Conservation (phyloP, 2,888 invertebrate genomes). For the Dryocosmus kuriphilus region DNA sequence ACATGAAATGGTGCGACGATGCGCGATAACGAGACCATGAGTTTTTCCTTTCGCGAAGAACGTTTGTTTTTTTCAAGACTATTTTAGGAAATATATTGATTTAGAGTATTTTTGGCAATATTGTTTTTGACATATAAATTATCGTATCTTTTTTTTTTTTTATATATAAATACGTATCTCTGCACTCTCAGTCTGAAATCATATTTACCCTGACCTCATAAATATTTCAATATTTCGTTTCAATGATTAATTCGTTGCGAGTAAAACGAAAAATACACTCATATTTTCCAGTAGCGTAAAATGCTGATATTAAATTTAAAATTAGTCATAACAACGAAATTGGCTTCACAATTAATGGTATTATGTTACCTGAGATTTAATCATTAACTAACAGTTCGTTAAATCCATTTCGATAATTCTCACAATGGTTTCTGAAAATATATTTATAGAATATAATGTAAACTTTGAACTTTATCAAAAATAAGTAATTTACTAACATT, state of each 20-base stretch:
- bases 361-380: neutral
- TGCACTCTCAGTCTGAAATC: neutral
- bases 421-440: neutral
- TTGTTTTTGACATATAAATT: no score
- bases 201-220: conserved; percentile 8
- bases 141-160: neutral
- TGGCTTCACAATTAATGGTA: neutral
- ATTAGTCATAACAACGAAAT: neutral
- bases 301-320: neutral
- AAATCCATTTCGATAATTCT: neutral
- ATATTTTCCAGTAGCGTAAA: neutral
- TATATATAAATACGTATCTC: neutral
- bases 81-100: neutral
- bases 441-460: no score
- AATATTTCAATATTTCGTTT: conserved; percentile 20
- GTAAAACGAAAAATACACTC: neutral
- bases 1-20: conserved; percentile 14
- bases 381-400: neutral
- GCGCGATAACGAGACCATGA: neutral
- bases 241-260: neutral
- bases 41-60: neutral
- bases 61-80: neutral
- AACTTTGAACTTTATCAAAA: no score
- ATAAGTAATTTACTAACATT: neutral
- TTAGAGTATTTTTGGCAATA: neutral